Evolutionary conservation across 1,140 invertebrate genomes (phyloP).

Genomic region (Megalonaias nervosa): DNA sequence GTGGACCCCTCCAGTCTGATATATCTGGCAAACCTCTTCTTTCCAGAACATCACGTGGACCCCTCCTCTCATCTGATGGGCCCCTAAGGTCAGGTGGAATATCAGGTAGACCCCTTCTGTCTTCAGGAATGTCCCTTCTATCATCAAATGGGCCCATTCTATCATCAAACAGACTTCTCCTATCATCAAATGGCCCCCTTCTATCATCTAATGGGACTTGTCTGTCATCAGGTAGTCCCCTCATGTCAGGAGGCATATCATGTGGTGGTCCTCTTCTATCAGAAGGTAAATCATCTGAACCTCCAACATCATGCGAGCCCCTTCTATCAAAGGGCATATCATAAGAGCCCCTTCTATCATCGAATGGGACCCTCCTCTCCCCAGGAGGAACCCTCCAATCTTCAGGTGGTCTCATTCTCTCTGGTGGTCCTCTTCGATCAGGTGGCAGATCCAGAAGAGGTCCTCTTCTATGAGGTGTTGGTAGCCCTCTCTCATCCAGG

Average conservation of each 20-base stretch:
- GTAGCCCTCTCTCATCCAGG: constrained; percentile 18
- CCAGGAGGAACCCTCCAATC: constrained; percentile 1
- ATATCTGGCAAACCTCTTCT: constrained; percentile 17
- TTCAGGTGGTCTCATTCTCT: neutral
- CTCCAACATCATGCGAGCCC: constrained; percentile 31
- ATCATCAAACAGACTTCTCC: neutral
- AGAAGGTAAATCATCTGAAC: constrained; percentile 34
- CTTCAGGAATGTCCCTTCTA: constrained; percentile 1
- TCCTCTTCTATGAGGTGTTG: neutral
- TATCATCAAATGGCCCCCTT: neutral
- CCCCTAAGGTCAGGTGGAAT: neutral
- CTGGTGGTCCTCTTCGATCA: constrained; percentile 1
- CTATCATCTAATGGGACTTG: neutral
- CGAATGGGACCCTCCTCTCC: neutral
- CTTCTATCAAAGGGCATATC: constrained; percentile 7
- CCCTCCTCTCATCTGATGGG: constrained; percentile 16
- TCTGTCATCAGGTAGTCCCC: constrained; percentile 16
- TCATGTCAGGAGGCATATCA: constrained; percentile 6
- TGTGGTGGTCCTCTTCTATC: constrained; percentile 21
- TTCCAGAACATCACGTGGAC: constrained; percentile 25
- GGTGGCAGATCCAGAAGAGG: constrained; percentile 4
- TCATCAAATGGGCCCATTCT: neutral
- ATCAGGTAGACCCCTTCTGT: constrained; percentile 14
- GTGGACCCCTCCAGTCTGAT: constrained; percentile 35
- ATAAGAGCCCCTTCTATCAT: neutral